These are phyloP conservation scores for Orchesella flavescens DNA, from an alignment of 2,888 invertebrate genomes.

Conservation along the genomic window DNA sequence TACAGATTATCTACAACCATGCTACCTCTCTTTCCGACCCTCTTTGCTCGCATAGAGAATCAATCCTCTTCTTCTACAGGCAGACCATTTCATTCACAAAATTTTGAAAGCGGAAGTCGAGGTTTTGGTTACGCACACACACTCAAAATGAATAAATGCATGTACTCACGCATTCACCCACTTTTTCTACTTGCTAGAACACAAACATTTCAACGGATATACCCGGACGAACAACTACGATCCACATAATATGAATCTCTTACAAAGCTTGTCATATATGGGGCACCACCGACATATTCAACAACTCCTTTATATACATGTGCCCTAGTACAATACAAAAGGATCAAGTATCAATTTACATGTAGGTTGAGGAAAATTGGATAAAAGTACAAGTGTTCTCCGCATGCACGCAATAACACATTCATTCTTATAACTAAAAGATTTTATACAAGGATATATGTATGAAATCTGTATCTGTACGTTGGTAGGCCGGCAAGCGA, in stretches of 20 bases:
- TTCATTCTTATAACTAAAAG: background rate
- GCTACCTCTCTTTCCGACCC: slow-evolving; percentile 14
- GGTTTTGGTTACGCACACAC: slow-evolving; percentile 72
- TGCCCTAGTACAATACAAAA: background rate
- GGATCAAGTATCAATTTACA: slow-evolving; percentile 25
- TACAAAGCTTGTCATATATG: background rate
- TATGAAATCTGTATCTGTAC: too few relatives aligned
- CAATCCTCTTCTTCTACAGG: slow-evolving; percentile 31
- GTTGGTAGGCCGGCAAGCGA: too few relatives aligned
- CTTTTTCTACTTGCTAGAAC: slow-evolving; percentile 11
- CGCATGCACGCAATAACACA: background rate
- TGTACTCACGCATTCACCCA: slow-evolving; percentile 28
- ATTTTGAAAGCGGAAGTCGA: slow-evolving; percentile 71
- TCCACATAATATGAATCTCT: too few relatives aligned
- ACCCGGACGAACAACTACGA: background rate
- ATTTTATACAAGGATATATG: too few relatives aligned
- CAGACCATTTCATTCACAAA: slow-evolving; percentile 71
- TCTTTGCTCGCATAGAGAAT: slow-evolving; percentile 26
- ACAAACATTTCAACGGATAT: background rate
- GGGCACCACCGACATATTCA: background rate
- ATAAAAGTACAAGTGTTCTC: slow-evolving; percentile 27
- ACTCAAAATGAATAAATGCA: slow-evolving; percentile 42
- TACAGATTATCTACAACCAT: slow-evolving; percentile 41
- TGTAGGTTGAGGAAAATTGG: background rate
- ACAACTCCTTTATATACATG: background rate